phyloP scores from a whole-genome alignment of 1,140 invertebrate species.

The Globodera ellingtonae region DNA sequence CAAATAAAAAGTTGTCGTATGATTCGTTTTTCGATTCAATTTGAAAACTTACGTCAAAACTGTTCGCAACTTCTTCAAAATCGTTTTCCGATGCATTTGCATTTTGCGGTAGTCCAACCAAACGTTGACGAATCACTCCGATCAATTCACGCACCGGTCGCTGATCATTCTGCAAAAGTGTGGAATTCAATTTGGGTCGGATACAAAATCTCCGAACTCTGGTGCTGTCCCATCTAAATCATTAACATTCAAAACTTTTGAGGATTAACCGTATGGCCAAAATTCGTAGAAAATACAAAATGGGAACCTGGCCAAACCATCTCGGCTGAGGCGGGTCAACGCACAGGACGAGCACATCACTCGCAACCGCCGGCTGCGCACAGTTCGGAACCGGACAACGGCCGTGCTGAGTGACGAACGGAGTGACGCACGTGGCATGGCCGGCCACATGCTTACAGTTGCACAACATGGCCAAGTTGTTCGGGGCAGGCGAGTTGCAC shows the following conservation, averaged over 20 bases:
- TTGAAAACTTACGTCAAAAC: neutral
- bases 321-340: neutral
- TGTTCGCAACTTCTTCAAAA: neutral
- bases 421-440: neutral
- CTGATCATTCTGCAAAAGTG: neutral
- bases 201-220: no score
- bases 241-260: no score
- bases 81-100: neutral
- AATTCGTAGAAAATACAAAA: neutral
- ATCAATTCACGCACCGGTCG: neutral
- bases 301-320: neutral
- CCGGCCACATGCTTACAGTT: neutral
- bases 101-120: neutral
- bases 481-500: neutral
- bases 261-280: no score
- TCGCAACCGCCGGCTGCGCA: neutral
- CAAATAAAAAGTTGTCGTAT: no score
- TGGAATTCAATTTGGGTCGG: no score
- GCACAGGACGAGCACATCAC: neutral
- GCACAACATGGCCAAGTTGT: neutral
- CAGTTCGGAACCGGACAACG: neutral
- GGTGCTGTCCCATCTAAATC: no score
- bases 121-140: slow-evolving; percentile 1
- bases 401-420: neutral
- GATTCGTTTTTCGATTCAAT: no score